These are phyloP conservation scores for Stegodyphus dumicola DNA, from an alignment of 1,140 invertebrate genomes.

Conservation along the genomic window DNA sequence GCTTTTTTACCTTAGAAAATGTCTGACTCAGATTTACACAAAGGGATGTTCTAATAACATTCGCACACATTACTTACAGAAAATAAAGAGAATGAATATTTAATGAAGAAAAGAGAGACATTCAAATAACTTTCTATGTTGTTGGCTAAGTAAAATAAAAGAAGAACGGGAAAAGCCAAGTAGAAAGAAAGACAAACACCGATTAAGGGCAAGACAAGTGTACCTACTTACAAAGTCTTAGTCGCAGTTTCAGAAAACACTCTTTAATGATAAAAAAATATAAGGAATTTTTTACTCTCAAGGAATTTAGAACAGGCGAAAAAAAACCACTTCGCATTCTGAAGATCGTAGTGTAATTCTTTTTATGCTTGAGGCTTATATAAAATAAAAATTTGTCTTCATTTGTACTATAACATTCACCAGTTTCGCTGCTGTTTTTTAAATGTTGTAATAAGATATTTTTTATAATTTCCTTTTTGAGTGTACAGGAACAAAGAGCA, in stretches of 20 bases:
- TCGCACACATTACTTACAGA: neutral
- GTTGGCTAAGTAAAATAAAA: neutral
- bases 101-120: slow-evolving; percentile 6
- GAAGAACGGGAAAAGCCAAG: neutral
- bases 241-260: slow-evolving; percentile 2
- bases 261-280: neutral
- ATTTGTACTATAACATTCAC: slow-evolving; percentile 13
- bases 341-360: slow-evolving; percentile 12
- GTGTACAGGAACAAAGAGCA: slow-evolving; percentile 9
- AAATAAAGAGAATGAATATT: slow-evolving; percentile 17
- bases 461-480: slow-evolving; percentile 6
- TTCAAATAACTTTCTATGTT: slow-evolving; percentile 2
- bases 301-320: neutral
- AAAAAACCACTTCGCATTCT: slow-evolving; percentile 6
- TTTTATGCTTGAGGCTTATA: neutral
- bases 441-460: neutral
- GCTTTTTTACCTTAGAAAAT: too few relatives aligned
- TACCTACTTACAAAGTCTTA: slow-evolving; percentile 25
- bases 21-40: neutral
- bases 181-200: neutral
- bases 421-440: neutral
- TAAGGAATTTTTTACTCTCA: too few relatives aligned
- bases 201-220: slow-evolving; percentile 25
- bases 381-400: slow-evolving; percentile 41
- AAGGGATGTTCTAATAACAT: slow-evolving; percentile 24